Evolutionary conservation across 1,140 invertebrate genomes (phyloP).

Genomic region (Papilio helenus): DNA sequence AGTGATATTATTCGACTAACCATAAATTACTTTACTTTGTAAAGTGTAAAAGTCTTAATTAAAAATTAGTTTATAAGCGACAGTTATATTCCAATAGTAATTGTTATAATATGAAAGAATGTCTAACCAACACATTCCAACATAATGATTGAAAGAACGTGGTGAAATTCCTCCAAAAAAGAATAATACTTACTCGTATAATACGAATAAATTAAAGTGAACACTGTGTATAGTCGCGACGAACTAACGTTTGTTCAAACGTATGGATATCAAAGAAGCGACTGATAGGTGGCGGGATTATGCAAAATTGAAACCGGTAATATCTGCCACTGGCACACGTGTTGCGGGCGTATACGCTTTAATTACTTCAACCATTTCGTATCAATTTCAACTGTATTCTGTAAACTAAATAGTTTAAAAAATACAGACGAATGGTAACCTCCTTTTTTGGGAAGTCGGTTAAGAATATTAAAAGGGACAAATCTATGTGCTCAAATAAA

Average conservation of each 20-base stretch:
- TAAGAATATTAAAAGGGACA: too few relatives aligned
- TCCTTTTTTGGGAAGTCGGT: too few relatives aligned
- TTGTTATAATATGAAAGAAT: background rate
- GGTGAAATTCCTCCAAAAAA: background rate
- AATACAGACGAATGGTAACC: too few relatives aligned
- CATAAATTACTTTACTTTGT: too few relatives aligned
- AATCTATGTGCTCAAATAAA: too few relatives aligned
- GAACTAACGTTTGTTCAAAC: slow-evolving; percentile 3
- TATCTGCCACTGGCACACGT: background rate
- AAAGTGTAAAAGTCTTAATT: too few relatives aligned
- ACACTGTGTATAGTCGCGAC: background rate
- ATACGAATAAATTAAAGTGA: background rate
- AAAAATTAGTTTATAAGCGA: too few relatives aligned
- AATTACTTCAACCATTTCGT: background rate
- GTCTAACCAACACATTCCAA: background rate
- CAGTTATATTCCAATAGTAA: background rate
- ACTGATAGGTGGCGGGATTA: background rate
- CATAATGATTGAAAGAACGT: background rate
- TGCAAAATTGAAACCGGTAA: slow-evolving; percentile 5
- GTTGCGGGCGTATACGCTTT: background rate
- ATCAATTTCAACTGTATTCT: background rate
- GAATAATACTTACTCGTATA: too few relatives aligned
- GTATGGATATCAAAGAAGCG: background rate
- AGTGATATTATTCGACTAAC: background rate
- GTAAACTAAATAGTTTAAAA: background rate